A percentile compares a stretch with the other conserved stretches of the same genome.
Evolutionary conservation across 1,140 invertebrate genomes (phyloP).

Genomic region (Pantala flavescens): DNA sequence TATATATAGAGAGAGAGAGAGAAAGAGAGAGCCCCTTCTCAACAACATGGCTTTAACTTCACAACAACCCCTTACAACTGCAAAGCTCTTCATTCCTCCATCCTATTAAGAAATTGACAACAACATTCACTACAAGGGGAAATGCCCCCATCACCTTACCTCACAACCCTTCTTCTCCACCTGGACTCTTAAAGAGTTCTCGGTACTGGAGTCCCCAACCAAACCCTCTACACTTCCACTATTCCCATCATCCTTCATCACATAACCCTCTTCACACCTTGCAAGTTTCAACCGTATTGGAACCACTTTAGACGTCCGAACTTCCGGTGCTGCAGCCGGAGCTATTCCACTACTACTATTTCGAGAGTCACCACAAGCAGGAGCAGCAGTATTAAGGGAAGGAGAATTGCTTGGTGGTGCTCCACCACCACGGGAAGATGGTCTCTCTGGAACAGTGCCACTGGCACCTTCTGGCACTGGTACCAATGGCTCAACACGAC

Average conservation of each 20-base stretch:
- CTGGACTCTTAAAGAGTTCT: constrained; percentile 22
- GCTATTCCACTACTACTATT: neutral
- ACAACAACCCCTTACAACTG: constrained; percentile 3
- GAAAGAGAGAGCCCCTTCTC: neutral
- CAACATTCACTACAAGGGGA: neutral
- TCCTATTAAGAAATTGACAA: neutral
- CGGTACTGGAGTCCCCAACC: neutral
- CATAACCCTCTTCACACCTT: constrained; percentile 59
- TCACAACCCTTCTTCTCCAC: constrained; percentile 56
- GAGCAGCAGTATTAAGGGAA: constrained; percentile 18
- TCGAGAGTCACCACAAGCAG: neutral
- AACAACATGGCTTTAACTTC: constrained; percentile 2
- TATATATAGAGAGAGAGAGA: no score
- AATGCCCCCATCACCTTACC: constrained; percentile 59
- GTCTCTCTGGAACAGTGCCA: neutral
- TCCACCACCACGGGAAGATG: neutral
- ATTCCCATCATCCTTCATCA: constrained; percentile 27
- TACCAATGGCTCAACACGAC: constrained; percentile 17
- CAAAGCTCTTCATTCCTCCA: neutral
- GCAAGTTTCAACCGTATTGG: constrained; percentile 73
- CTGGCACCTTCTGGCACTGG: constrained; percentile 19
- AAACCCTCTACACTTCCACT: neutral
- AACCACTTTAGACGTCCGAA: constrained; percentile 53
- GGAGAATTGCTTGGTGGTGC: constrained; percentile 22
- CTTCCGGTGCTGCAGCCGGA: constrained; percentile 36